Base-by-base conservation (phyloP, 64 coral and sea anemone genomes). In the Montipora efflorescens region DNA sequence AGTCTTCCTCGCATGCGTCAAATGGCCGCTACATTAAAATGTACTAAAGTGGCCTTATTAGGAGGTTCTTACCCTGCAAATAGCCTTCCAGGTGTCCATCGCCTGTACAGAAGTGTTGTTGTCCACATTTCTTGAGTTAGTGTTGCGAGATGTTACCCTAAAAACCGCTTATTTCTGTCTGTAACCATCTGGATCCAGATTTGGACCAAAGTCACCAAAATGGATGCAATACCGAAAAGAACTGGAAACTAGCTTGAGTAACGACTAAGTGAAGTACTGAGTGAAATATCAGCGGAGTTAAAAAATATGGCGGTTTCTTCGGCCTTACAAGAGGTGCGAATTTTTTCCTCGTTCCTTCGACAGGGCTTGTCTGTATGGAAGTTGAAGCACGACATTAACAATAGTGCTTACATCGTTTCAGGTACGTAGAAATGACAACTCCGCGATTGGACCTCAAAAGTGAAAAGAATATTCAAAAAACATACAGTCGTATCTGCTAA, bases 31-130 rank as follows among this genome's bases (percentile, higher is more conserved):
- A 64, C 11, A 14, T 12, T 64, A 14, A 64, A 14, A 4, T 15
- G 14, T 2, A 15, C 8, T 0, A 64, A 36, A 11, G 13, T 11
- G 61, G 4, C 18, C 5, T 21, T 7, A n/a, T 77, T 44, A 19
- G 1, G 48, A 8, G 4, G 13, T 74, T 89, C 79, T 81, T 95
- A 97, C 96, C 96, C 96, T 88, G 76, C 90, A 89, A 89, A 97
- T 74, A 97, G 91, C 48, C 96, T 97, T 21, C 96, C 96, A 59
- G 96, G 96, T 18, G 90, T 81, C 45, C 93, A 82, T 3, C 89
- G 95, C 10, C 76, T 91, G 18, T 91, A 87, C 13, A 97, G 89
- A 23, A 97, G 48, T 50, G 93, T 81, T 2, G 89, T 95, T 8
- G 95, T 69, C 96, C 96, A 97, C 96, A 97, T 97, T 2, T 14